These are phyloP conservation scores for Trimorus sp. DNA, from an alignment of 2,888 invertebrate species.

Conservation along the genomic window DNA sequence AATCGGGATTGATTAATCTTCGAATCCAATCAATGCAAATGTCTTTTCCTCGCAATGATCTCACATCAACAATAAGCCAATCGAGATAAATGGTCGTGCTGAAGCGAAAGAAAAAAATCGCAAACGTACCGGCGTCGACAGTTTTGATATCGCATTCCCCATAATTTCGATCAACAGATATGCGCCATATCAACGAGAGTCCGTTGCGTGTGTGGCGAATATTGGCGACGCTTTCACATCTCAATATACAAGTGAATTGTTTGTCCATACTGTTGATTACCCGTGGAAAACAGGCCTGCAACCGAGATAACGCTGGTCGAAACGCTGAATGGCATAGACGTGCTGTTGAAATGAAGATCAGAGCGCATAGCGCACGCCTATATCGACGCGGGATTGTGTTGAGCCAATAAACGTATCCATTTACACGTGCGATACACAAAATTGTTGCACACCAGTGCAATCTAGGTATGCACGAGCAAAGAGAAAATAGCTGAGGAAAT, in stretches of 20 bases:
- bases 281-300: constrained; percentile 66
- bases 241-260: constrained; percentile 51
- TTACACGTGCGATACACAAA: background rate
- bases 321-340: constrained; percentile 68
- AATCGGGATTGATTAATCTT: too few relatives aligned
- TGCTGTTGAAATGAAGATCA: constrained; percentile 62
- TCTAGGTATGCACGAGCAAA: too few relatives aligned
- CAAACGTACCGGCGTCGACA: too few relatives aligned
- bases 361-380: constrained; percentile 35
- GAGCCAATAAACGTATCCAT: constrained; percentile 15
- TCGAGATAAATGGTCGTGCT: too few relatives aligned
- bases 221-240: constrained; percentile 45
- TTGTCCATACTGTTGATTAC: constrained; percentile 58
- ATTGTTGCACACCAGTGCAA: background rate
- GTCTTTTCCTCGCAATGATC: too few relatives aligned
- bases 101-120: too few relatives aligned
- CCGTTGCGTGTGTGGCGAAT: constrained; percentile 7
- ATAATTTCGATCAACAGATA: too few relatives aligned
- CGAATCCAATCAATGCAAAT: too few relatives aligned
- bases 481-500: too few relatives aligned
- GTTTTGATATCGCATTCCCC: too few relatives aligned
- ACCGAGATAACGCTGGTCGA: constrained; percentile 70
- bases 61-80: too few relatives aligned
- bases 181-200: too few relatives aligned
- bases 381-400: constrained; percentile 4